phyloP scores from a whole-genome alignment of 2,888 invertebrate species.

The Carpatolechia fugitivella region DNA sequence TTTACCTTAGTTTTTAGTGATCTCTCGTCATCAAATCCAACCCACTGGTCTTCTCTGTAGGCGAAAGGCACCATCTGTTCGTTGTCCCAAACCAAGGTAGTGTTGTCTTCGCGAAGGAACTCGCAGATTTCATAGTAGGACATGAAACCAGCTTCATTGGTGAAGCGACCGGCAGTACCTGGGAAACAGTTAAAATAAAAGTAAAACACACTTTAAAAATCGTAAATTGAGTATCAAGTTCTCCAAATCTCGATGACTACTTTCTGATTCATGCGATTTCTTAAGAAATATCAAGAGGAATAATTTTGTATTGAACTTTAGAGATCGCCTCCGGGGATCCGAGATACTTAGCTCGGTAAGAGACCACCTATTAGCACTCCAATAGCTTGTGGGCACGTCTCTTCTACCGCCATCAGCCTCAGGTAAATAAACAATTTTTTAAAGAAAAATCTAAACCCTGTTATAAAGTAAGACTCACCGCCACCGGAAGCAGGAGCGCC shows the following conservation, averaged over 20 bases:
- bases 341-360: too few species aligned
- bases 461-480: constrained; percentile 66
- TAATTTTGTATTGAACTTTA: too few species aligned
- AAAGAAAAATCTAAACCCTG: background rate
- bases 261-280: too few species aligned
- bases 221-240: background rate
- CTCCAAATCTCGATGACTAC: background rate
- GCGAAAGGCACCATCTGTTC: constrained; percentile 98
- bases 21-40: constrained; percentile 96
- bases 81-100: constrained; percentile 96
- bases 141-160: constrained; percentile 95
- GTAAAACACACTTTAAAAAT: too few species aligned
- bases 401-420: too few species aligned
- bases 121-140: constrained; percentile 97
- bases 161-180: constrained; percentile 88
- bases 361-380: too few species aligned
- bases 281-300: too few species aligned
- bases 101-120: constrained; percentile 93
- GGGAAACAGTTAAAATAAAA: constrained; percentile 6
- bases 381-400: too few species aligned
- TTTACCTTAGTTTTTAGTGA: constrained; percentile 93
- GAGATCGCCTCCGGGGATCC: too few species aligned
- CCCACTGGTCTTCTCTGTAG: constrained; percentile 94
- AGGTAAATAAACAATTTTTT: too few species aligned
- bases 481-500: constrained; percentile 95